Percentiles rank a stretch among this genome's conserved stretches.
Conservation (phyloP, 2,797 vertebrate species). For the Channa striata region DNA sequence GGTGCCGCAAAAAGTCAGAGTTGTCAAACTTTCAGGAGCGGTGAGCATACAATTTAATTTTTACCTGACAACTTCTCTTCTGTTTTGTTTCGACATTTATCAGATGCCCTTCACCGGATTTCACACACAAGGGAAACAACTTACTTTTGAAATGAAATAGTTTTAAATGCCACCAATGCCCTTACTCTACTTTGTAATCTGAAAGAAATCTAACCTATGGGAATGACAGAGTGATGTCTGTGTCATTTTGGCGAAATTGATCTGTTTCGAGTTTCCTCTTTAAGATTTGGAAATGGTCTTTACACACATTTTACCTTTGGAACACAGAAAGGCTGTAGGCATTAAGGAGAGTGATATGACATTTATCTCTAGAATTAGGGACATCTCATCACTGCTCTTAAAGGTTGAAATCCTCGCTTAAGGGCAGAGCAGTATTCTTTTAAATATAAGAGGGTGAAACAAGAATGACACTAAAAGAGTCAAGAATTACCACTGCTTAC, state of each 20-base stretch:
- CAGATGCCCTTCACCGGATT: slow-evolving; percentile 50
- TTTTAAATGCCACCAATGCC: slow-evolving; percentile 73
- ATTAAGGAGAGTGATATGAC: slow-evolving; percentile 77
- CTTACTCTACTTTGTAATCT: slow-evolving; percentile 62
- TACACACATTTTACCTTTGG: slow-evolving; percentile 61
- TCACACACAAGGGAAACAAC: slow-evolving; percentile 51
- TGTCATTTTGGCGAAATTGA: slow-evolving; percentile 82
- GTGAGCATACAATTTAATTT: slow-evolving; percentile 85
- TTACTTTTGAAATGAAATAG: slow-evolving; percentile 58
- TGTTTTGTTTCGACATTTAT: slow-evolving; percentile 57
- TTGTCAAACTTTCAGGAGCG: slow-evolving; percentile 93
- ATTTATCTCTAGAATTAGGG: slow-evolving; percentile 78
- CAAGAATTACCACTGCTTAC: slow-evolving; percentile 40
- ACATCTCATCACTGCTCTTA: slow-evolving; percentile 72
- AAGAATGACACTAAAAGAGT: slow-evolving; percentile 54
- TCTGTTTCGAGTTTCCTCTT: slow-evolving; percentile 72
- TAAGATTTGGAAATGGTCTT: slow-evolving; percentile 51
- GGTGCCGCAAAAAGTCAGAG: slow-evolving; percentile 92
- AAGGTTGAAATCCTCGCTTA: slow-evolving; percentile 82
- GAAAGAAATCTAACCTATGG: slow-evolving; percentile 75
- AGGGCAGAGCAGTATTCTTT: slow-evolving; percentile 58
- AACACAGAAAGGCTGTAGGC: slow-evolving; percentile 61
- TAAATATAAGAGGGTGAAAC: slow-evolving; percentile 57
- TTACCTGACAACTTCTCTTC: slow-evolving; percentile 28
- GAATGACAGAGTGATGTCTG: slow-evolving; percentile 74